Conservation (phyloP, 2,113 vertebrate species). For the Neolamprologus sp. region DNA sequence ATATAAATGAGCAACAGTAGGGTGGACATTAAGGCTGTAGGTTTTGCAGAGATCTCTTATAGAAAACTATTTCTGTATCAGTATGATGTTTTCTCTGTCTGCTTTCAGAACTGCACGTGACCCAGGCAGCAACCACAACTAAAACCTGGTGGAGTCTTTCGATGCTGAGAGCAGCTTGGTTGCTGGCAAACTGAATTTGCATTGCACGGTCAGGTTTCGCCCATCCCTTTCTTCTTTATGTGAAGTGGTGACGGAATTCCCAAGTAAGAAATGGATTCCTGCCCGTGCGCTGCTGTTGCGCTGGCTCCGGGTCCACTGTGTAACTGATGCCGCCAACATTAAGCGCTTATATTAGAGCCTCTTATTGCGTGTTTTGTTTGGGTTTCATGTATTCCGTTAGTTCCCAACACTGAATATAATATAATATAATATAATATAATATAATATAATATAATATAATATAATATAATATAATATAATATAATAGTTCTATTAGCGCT, state of each 20-base stretch:
- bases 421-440: not conserved
- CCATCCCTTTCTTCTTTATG: not conserved
- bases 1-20: not conserved
- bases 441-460: not conserved
- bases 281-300: not conserved
- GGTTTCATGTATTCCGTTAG: not conserved
- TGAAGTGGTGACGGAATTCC: not conserved
- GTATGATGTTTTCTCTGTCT: not conserved
- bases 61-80: not conserved
- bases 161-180: not conserved
- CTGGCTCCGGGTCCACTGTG: not conserved
- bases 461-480: not conserved
- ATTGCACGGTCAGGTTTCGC: not conserved
- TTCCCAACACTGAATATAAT: not conserved
- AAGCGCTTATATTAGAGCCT: not conserved
- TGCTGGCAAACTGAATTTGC: not conserved
- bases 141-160: not conserved
- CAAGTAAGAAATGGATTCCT: not conserved
- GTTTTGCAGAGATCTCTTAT: rapidly evolving
- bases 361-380: not conserved
- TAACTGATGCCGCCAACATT: not conserved
- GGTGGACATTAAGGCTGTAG: rapidly evolving
- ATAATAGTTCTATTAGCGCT: not conserved
- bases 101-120: not conserved
- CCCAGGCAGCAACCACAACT: rapidly evolving